Conservation (phyloP, 2,113 vertebrate genomes). For the Cephalopholis sonnerati region DNA sequence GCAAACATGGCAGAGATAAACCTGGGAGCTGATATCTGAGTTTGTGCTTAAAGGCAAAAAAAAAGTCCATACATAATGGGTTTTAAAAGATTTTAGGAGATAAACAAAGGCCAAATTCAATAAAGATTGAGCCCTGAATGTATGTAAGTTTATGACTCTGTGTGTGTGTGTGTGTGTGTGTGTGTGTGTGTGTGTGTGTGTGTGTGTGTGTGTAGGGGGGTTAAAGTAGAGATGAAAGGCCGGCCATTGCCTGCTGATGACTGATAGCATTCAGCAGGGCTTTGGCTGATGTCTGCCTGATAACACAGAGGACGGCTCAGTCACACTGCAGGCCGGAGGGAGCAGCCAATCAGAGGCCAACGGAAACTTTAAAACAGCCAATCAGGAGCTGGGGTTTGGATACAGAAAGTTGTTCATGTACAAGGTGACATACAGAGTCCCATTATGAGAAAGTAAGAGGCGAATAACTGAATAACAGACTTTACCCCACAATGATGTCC, state of each 20-base stretch:
- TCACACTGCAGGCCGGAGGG: slow-evolving; percentile 24
- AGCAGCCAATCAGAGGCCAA: slow-evolving; percentile 45
- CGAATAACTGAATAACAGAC: too few relatives aligned
- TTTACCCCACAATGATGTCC: too few relatives aligned
- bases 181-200: slow-evolving; percentile 1
- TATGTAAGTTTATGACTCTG: slow-evolving; percentile 37
- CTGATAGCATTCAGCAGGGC: slow-evolving; percentile 78
- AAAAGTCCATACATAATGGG: neutral
- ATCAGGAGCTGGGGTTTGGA: slow-evolving; percentile 3
- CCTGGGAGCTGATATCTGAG: neutral
- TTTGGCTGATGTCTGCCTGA: slow-evolving; percentile 76
- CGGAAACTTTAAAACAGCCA: neutral
- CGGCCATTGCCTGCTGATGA: slow-evolving; percentile 74
- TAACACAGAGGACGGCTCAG: slow-evolving; percentile 69
- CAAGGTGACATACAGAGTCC: neutral
- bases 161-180: slow-evolving; percentile 22
- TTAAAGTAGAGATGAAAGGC: slow-evolving; percentile 78
- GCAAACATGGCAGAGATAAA: neutral
- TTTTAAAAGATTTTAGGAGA: slow-evolving; percentile 23
- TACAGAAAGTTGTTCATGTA: neutral
- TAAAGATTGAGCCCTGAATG: slow-evolving; percentile 35
- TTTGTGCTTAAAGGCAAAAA: neutral
- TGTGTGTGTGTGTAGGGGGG: neutral
- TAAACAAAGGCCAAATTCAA: slow-evolving; percentile 57
- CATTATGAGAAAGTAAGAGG: neutral